A percentile compares a stretch with the other conserved stretches of the same genome.
Conservation (phyloP, 2,888 invertebrate species). For the Cerastis rubricosa region DNA sequence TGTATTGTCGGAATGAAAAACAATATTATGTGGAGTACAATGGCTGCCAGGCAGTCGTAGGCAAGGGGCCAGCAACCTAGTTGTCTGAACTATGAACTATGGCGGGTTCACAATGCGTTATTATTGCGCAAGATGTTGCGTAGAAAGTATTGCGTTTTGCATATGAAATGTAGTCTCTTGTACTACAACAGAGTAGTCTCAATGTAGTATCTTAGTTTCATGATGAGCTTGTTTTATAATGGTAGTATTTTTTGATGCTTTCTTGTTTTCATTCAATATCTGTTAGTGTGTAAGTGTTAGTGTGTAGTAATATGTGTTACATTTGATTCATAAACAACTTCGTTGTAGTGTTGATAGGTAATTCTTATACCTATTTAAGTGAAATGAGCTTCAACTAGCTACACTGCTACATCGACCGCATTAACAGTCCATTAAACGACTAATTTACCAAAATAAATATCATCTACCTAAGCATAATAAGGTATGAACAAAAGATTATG, state of each 20-base stretch:
- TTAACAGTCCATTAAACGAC: neutral
- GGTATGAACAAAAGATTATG: neutral
- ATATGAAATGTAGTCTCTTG: neutral
- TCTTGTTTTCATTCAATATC: neutral
- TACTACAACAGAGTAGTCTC: no score
- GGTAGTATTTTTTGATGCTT: neutral
- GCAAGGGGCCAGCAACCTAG: constrained; percentile 53
- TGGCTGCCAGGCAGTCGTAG: constrained; percentile 40
- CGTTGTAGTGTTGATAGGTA: neutral
- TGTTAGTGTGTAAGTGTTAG: neutral
- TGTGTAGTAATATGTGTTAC: no score
- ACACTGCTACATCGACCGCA: neutral
- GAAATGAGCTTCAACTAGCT: neutral
- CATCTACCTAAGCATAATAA: neutral
- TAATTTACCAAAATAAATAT: neutral
- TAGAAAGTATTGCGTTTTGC: constrained; percentile 16
- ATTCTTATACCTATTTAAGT: neutral
- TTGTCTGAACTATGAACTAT: constrained; percentile 30
- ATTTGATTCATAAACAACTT: neutral
- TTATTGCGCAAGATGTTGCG: constrained; percentile 44
- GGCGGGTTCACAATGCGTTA: constrained; percentile 40
- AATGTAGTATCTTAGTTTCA: no score
- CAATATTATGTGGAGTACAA: constrained; percentile 58
- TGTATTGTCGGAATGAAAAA: constrained; percentile 50
- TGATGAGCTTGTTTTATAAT: neutral